These are phyloP conservation scores for Caranx ignobilis DNA, from an alignment of 2,113 vertebrate species.

Conservation along the genomic window DNA sequence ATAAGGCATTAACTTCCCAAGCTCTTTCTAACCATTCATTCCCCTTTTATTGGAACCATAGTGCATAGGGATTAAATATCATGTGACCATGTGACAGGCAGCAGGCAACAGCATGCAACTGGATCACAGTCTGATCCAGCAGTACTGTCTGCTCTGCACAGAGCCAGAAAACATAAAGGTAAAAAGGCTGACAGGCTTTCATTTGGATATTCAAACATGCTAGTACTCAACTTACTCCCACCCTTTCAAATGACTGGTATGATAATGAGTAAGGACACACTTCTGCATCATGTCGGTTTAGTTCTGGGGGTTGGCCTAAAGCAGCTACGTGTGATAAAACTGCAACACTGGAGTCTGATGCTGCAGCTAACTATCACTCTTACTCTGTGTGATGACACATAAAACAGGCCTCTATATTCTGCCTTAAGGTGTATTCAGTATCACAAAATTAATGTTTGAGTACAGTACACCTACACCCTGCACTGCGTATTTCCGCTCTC, in stretches of 20 bases:
- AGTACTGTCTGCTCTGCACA: neutral
- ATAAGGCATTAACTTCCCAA: constrained; percentile 59
- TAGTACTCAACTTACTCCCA: neutral
- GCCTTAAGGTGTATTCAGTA: neutral
- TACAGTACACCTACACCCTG: neutral
- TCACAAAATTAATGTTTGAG: neutral
- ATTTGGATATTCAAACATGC: constrained; percentile 18
- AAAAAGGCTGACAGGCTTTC: neutral
- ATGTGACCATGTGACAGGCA: constrained; percentile 52
- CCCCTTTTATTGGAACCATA: constrained; percentile 20
- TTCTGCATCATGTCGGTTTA: too few species aligned
- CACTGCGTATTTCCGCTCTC: neutral
- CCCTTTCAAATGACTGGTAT: neutral
- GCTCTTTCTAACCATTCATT: constrained; percentile 44
- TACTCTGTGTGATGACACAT: neutral
- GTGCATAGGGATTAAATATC: constrained; percentile 55
- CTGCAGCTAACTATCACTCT: neutral
- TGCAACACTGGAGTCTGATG: neutral
- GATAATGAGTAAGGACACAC: neutral
- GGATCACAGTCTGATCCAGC: neutral
- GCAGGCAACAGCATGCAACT: neutral
- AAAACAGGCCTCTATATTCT: neutral
- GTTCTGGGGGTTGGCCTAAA: neutral
- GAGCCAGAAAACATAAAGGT: neutral
- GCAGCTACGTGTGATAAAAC: neutral